Conservation (phyloP, 2,797 vertebrate genomes). For the Pagetopsis macropterus region DNA sequence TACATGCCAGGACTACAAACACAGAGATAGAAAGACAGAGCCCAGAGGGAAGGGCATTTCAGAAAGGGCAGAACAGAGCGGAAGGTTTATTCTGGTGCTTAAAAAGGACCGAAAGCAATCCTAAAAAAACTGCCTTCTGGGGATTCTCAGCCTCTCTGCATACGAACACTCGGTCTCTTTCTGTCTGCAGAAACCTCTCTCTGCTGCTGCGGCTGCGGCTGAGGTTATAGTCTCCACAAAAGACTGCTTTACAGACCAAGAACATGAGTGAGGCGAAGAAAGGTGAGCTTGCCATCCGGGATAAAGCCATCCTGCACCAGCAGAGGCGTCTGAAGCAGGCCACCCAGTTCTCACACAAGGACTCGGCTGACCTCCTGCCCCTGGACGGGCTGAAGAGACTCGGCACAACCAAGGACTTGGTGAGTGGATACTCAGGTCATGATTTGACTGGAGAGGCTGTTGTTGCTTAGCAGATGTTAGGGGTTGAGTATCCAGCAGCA, state of each 20-base stretch:
- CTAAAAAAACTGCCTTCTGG: slow-evolving; percentile 24
- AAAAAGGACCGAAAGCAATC: slow-evolving; percentile 26
- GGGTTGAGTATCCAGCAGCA: neutral
- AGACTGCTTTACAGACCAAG: slow-evolving; percentile 24
- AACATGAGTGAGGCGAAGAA: slow-evolving; percentile 85
- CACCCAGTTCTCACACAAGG: slow-evolving; percentile 95
- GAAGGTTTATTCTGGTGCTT: slow-evolving; percentile 33
- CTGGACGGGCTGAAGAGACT: slow-evolving; percentile 94
- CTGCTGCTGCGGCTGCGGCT: slow-evolving; percentile 16
- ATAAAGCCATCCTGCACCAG: slow-evolving; percentile 92
- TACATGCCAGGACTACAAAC: slow-evolving; percentile 49
- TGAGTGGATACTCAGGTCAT: slow-evolving; percentile 76
- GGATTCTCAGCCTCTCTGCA: slow-evolving; percentile 31
- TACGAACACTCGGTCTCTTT: slow-evolving; percentile 7
- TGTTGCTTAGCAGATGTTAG: neutral
- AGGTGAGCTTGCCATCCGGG: slow-evolving; percentile 85
- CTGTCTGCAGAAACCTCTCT: slow-evolving; percentile 11
- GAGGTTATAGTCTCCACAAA: slow-evolving; percentile 31
- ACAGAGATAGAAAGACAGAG: slow-evolving; percentile 23
- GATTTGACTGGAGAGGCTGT: slow-evolving; percentile 7
- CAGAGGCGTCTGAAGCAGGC: slow-evolving; percentile 94
- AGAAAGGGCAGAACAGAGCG: slow-evolving; percentile 25
- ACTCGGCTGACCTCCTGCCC: slow-evolving; percentile 96
- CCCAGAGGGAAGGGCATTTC: slow-evolving; percentile 49
- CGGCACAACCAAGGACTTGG: slow-evolving; percentile 95